These are phyloP conservation scores for Charina bottae DNA, from an alignment of 2,113 vertebrate species.

Conservation along the genomic window DNA sequence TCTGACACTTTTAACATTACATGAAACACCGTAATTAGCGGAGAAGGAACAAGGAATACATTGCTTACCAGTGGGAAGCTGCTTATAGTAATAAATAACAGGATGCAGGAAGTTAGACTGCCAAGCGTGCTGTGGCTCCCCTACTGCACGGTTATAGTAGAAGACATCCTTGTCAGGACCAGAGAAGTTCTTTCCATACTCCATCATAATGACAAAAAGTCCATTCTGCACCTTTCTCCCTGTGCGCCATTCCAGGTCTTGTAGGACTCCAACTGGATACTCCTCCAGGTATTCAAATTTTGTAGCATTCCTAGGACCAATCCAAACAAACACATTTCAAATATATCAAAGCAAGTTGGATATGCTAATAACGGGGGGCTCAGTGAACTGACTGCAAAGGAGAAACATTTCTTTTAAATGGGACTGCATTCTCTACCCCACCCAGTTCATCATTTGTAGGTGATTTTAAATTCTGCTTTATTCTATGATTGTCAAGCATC, in stretches of 20 bases:
- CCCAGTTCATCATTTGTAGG: neutral
- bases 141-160: slow-evolving; percentile 83
- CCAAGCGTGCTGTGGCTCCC: slow-evolving; percentile 89
- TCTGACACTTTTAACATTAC: neutral
- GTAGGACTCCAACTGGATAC: slow-evolving; percentile 85
- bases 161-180: slow-evolving; percentile 82
- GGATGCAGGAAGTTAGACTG: slow-evolving; percentile 96
- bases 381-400: neutral
- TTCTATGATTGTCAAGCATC: neutral
- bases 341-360: neutral
- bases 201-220: slow-evolving; percentile 88
- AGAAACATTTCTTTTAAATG: neutral
- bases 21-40: neutral
- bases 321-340: slow-evolving; percentile 8
- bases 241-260: slow-evolving; percentile 81
- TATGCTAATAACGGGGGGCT: neutral
- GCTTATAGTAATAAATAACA: slow-evolving; percentile 90
- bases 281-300: slow-evolving; percentile 89
- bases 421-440: neutral
- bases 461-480: neutral
- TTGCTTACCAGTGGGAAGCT: slow-evolving; percentile 85
- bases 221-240: slow-evolving; percentile 78
- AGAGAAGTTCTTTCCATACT: slow-evolving; percentile 90
- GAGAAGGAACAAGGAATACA: neutral
- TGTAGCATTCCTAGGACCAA: slow-evolving; percentile 70